Conservation (phyloP, 2,797 vertebrate genomes). For the Harpagifer antarcticus region DNA sequence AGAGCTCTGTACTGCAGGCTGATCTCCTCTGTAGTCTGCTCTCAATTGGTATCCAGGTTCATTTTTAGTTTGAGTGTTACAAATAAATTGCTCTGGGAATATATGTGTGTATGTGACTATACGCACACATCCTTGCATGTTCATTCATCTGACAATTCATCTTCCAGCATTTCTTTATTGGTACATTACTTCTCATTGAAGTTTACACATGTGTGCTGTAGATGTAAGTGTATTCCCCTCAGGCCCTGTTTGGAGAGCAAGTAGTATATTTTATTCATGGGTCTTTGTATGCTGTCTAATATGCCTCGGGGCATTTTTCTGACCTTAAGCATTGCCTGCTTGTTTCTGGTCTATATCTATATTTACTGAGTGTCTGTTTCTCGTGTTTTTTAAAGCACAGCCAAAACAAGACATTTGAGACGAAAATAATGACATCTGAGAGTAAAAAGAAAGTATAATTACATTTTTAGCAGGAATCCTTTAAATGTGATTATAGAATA, state of each 20-base stretch:
- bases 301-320: constrained; percentile 43
- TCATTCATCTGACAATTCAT: constrained; percentile 9
- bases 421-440: background rate
- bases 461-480: background rate
- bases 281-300: constrained; percentile 57
- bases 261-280: constrained; percentile 65
- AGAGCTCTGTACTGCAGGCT: constrained; percentile 52
- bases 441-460: too few relatives aligned
- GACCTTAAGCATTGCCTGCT: constrained; percentile 46
- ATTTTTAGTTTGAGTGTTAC: constrained; percentile 54
- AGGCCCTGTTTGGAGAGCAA: constrained; percentile 37
- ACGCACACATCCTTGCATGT: background rate
- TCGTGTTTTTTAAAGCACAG: background rate
- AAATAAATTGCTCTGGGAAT: constrained; percentile 62
- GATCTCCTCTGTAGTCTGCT: constrained; percentile 57
- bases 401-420: background rate
- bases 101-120: constrained; percentile 14
- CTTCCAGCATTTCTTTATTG: constrained; percentile 26
- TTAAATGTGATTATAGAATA: background rate
- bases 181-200: constrained; percentile 32
- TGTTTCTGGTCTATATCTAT: constrained; percentile 37
- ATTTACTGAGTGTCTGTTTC: constrained; percentile 11
- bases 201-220: constrained; percentile 45
- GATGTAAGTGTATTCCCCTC: constrained; percentile 31
- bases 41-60: constrained; percentile 61